Evolutionary conservation across 2,888 invertebrate genomes (phyloP).

Genomic region (Homarus gammarus): DNA sequence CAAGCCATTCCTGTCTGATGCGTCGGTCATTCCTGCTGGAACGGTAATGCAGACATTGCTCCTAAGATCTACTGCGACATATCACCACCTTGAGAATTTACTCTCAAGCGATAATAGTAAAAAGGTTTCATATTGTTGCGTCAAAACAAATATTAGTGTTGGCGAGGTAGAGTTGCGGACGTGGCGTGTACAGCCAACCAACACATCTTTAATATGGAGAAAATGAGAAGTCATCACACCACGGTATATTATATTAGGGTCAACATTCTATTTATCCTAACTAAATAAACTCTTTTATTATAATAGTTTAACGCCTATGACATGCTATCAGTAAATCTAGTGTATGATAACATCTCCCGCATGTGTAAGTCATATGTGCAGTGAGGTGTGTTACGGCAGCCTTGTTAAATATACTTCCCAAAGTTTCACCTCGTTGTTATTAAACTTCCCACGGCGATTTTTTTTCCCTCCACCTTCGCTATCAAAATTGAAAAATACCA

Average conservation of each 20-base stretch:
- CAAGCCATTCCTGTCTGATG: constrained; percentile 48
- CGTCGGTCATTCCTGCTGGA: constrained; percentile 54
- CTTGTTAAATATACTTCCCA: too few species aligned
- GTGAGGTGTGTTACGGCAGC: too few species aligned
- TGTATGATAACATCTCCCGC: too few species aligned
- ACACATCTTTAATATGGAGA: constrained; percentile 54
- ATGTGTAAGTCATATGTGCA: too few species aligned
- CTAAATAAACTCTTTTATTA: not conserved
- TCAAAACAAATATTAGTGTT: not conserved
- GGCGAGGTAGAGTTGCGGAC: not conserved
- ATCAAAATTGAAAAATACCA: too few species aligned
- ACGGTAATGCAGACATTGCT: constrained; percentile 48
- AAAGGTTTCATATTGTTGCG: not conserved
- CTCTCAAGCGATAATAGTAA: not conserved
- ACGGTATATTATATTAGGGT: constrained; percentile 48
- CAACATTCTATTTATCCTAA: constrained; percentile 25
- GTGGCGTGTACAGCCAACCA: constrained; percentile 14
- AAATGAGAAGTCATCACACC: constrained; percentile 58
- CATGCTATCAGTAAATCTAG: too few species aligned
- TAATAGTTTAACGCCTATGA: too few species aligned
- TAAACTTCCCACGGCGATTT: too few species aligned
- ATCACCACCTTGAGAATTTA: not conserved
- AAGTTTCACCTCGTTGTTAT: too few species aligned
- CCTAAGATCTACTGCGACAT: not conserved
- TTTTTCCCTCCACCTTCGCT: too few species aligned